Conservation (phyloP, 2,888 invertebrate species). For the Blastobasis lacticolella region DNA sequence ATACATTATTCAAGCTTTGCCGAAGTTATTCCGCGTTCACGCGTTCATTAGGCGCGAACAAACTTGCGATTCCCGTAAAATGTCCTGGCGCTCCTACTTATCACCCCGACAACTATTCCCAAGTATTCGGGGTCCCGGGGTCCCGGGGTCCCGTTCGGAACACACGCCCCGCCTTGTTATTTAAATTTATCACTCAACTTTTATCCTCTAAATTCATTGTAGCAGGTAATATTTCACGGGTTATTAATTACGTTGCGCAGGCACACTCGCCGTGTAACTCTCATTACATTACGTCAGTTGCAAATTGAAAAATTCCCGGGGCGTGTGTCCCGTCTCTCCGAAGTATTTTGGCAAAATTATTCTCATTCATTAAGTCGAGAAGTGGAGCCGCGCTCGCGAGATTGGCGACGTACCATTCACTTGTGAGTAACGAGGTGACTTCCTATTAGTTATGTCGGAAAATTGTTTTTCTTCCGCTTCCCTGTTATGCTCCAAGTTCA, state of each 20-base stretch:
- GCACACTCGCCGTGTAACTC: slow-evolving; percentile 70
- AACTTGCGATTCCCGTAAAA: slow-evolving; percentile 58
- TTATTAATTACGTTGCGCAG: slow-evolving; percentile 70
- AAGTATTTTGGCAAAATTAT: slow-evolving; percentile 74
- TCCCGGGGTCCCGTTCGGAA: slow-evolving; percentile 36
- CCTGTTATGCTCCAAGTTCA: slow-evolving; percentile 15
- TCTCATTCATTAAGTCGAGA: slow-evolving; percentile 72
- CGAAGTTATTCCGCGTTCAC: slow-evolving; percentile 70
- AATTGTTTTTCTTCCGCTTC: slow-evolving; percentile 64
- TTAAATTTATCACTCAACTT: slow-evolving; percentile 74
- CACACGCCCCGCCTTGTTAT: slow-evolving; percentile 55
- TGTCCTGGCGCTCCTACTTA: slow-evolving; percentile 55
- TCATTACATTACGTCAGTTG: slow-evolving; percentile 74
- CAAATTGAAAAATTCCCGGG: slow-evolving; percentile 74
- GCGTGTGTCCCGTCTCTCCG: slow-evolving; percentile 70
- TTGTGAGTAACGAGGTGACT: slow-evolving; percentile 71
- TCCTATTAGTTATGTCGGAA: slow-evolving; percentile 67
- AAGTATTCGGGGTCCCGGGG: slow-evolving; percentile 42
- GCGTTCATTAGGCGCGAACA: slow-evolving; percentile 67
- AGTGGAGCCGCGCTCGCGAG: slow-evolving; percentile 63
- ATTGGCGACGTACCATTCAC: slow-evolving; percentile 68
- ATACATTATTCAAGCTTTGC: slow-evolving; percentile 72
- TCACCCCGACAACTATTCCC: slow-evolving; percentile 64
- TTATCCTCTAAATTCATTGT: slow-evolving; percentile 72
- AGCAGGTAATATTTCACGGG: slow-evolving; percentile 72